Evolutionary conservation across 2,797 vertebrate species (phyloP).

Genomic region (Triplophysa bombifrons): DNA sequence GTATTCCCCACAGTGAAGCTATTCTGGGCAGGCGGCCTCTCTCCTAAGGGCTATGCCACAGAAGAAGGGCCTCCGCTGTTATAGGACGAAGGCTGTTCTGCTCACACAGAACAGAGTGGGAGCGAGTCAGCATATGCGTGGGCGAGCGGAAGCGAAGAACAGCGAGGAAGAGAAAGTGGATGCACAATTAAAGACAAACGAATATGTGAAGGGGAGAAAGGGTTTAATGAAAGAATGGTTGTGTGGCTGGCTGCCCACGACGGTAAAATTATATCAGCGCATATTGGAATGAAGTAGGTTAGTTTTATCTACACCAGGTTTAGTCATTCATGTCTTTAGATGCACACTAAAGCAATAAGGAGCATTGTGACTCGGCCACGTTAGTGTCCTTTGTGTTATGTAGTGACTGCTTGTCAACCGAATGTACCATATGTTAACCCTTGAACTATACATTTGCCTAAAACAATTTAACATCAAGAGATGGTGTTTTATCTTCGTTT

Average conservation of each 20-base stretch:
- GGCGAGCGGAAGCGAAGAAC: slow-evolving; percentile 42
- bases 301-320: slow-evolving; percentile 11
- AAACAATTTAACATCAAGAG: slow-evolving; percentile 26
- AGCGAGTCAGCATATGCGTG: slow-evolving; percentile 29
- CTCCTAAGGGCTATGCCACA: slow-evolving; percentile 59
- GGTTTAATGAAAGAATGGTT: slow-evolving; percentile 3
- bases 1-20: slow-evolving; percentile 67
- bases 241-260: background rate
- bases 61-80: slow-evolving; percentile 65
- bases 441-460: slow-evolving; percentile 20
- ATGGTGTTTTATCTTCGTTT: slow-evolving; percentile 15
- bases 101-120: slow-evolving; percentile 47
- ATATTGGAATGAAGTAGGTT: background rate
- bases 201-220: slow-evolving; percentile 37
- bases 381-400: background rate
- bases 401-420: background rate
- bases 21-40: slow-evolving; percentile 69
- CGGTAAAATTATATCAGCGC: slow-evolving; percentile 7
- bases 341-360: slow-evolving; percentile 19
- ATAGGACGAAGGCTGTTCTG: slow-evolving; percentile 62
- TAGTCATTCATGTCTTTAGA: slow-evolving; percentile 35
- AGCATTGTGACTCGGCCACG: background rate
- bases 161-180: slow-evolving; percentile 39
- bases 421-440: background rate
- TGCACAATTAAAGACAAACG: slow-evolving; percentile 45